These are phyloP conservation scores for Drosophila lacicola DNA, from an alignment of 2,888 invertebrate species.

Conservation along the genomic window DNA sequence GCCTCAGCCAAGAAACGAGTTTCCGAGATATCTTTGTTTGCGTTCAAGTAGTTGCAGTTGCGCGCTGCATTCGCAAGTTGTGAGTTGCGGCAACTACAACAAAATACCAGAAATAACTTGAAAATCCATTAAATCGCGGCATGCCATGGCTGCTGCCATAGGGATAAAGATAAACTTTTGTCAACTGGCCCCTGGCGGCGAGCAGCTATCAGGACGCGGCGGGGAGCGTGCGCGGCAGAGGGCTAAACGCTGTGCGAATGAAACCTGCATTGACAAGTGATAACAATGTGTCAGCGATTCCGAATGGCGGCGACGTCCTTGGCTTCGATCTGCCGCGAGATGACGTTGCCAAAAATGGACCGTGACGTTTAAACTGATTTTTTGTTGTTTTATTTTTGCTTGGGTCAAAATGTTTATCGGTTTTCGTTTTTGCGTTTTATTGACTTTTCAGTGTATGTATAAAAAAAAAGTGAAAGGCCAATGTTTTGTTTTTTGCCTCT, in stretches of 20 bases:
- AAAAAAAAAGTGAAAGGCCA: constrained; percentile 70
- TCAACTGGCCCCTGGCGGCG: constrained; percentile 39
- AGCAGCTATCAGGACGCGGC: not conserved
- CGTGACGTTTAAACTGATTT: constrained; percentile 22
- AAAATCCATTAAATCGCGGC: constrained; percentile 76
- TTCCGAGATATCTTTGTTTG: constrained; percentile 75
- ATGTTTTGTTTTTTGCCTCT: constrained; percentile 26
- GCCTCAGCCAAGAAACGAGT: constrained; percentile 67
- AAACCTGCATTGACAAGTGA: constrained; percentile 71
- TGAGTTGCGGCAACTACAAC: constrained; percentile 66
- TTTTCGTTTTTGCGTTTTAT: constrained; percentile 27
- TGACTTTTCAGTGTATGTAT: constrained; percentile 41
- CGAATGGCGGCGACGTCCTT: constrained; percentile 56
- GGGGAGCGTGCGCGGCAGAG: not conserved
- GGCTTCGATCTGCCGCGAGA: constrained; percentile 59
- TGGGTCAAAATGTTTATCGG: constrained; percentile 15
- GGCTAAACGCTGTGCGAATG: constrained; percentile 8
- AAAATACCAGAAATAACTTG: constrained; percentile 79
- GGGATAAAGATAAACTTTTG: constrained; percentile 75
- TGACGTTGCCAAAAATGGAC: constrained; percentile 57
- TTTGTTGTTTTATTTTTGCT: constrained; percentile 6
- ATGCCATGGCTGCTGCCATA: constrained; percentile 32
- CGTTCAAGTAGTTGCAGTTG: constrained; percentile 20
- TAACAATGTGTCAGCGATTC: constrained; percentile 77
- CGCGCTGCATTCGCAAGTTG: constrained; percentile 11